phyloP scores from a whole-genome alignment of 1,140 invertebrate species.

The Zelostemma sp. region DNA sequence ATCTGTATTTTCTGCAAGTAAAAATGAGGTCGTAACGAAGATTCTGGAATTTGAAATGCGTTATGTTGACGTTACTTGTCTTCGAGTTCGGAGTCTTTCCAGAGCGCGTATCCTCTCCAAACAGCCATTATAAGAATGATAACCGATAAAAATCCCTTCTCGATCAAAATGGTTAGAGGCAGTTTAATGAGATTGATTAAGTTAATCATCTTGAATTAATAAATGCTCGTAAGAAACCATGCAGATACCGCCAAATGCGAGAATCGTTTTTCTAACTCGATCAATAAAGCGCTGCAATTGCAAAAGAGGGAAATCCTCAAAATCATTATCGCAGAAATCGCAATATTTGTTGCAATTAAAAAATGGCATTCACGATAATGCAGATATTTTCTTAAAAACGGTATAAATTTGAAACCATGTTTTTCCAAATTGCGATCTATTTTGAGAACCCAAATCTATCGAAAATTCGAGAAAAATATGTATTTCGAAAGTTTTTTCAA shows the following conservation, averaged over 20 bases:
- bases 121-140: slow-evolving; percentile 41
- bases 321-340: too few species aligned
- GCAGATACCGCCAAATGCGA: slow-evolving; percentile 4
- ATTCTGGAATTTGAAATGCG: too few species aligned
- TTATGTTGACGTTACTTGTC: slow-evolving; percentile 28
- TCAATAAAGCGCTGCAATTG: too few species aligned
- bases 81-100: slow-evolving; percentile 43
- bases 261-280: slow-evolving; percentile 4
- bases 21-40: slow-evolving; percentile 13
- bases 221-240: slow-evolving; percentile 10
- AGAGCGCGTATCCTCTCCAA: slow-evolving; percentile 34
- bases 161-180: slow-evolving; percentile 32
- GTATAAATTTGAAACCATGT: too few species aligned
- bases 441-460: too few species aligned
- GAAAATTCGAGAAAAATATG: too few species aligned
- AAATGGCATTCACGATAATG: too few species aligned
- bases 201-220: slow-evolving; percentile 31
- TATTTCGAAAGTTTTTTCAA: too few species aligned
- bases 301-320: too few species aligned
- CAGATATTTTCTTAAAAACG: too few species aligned
- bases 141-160: slow-evolving; percentile 42
- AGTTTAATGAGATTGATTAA: slow-evolving; percentile 27
- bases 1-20: slow-evolving; percentile 40
- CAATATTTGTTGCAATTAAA: too few species aligned
- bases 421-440: too few species aligned